phyloP scores from a whole-genome alignment of 64 coral and sea anemone genomes.

The Pocillopora verrucosa region DNA sequence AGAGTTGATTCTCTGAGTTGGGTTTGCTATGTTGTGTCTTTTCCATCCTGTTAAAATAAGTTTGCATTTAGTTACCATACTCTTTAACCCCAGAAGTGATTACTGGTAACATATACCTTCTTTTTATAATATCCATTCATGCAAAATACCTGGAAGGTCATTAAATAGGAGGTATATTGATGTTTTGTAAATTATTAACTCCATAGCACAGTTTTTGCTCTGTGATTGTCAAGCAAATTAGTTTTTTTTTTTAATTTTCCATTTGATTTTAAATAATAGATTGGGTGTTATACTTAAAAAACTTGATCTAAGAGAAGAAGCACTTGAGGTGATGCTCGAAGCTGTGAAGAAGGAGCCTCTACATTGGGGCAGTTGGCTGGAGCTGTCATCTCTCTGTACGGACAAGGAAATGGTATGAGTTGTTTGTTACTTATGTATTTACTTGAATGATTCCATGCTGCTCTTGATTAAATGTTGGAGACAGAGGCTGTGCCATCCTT shows the following conservation, averaged over 20 bases:
- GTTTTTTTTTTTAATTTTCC: too few relatives aligned
- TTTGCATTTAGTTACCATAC: too few relatives aligned
- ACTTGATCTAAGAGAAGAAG: slow-evolving; percentile 86
- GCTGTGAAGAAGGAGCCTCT: slow-evolving; percentile 89
- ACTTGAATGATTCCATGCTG: neutral
- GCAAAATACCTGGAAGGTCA: too few relatives aligned
- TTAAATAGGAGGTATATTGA: too few relatives aligned
- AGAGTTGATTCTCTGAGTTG: neutral
- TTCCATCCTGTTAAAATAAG: neutral
- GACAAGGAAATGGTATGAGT: slow-evolving; percentile 79
- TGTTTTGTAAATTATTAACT: too few relatives aligned
- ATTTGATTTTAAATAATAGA: neutral
- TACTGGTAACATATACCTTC: too few relatives aligned
- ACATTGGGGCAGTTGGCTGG: slow-evolving; percentile 91
- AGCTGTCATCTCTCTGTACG: slow-evolving; percentile 78
- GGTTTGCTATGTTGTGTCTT: neutral
- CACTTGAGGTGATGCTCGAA: slow-evolving; percentile 77
- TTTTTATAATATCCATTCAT: too few relatives aligned
- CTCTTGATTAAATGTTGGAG: neutral
- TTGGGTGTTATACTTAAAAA: slow-evolving; percentile 92
- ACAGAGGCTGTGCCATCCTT: too few relatives aligned
- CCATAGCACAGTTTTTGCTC: too few relatives aligned
- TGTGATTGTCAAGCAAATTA: too few relatives aligned
- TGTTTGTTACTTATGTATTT: too few relatives aligned
- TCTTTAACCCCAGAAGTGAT: too few relatives aligned